Conservation (phyloP, 2,797 vertebrate genomes). For the Myotis myotis region DNA sequence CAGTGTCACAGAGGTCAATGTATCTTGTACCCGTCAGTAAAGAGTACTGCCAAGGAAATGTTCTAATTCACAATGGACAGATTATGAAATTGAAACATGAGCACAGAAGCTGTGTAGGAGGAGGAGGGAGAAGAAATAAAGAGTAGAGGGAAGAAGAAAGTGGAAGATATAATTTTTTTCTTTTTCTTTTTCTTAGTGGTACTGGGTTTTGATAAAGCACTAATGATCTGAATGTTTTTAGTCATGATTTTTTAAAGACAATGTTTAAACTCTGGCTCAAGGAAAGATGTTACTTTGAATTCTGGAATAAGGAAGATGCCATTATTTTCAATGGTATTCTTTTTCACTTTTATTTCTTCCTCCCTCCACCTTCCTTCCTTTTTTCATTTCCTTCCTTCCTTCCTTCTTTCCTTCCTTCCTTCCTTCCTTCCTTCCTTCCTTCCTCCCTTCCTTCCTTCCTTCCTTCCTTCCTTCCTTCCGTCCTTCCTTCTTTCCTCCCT, state of each 20-base stretch:
- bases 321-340: not conserved
- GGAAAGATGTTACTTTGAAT: not conserved
- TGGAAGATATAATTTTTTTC: not conserved
- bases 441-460: not conserved
- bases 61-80: conserved; percentile 47
- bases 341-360: not conserved
- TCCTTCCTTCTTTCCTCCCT: not conserved
- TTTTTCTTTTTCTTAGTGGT: not conserved
- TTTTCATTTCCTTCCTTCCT: no score
- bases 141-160: not conserved
- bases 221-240: not conserved
- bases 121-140: not conserved
- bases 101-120: conserved; percentile 62
- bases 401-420: not conserved
- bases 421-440: not conserved
- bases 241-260: not conserved
- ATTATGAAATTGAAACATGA: conserved; percentile 8
- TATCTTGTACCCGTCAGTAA: not conserved
- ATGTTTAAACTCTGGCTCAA: not conserved
- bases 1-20: conserved; percentile 48
- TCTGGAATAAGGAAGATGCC: not conserved
- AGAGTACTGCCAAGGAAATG: conserved; percentile 41
- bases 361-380: not conserved
- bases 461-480: not conserved
- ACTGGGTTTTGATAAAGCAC: not conserved